These are phyloP conservation scores for Ailurus styani DNA, from an alignment of 2,113 vertebrate species.

Conservation along the genomic window DNA sequence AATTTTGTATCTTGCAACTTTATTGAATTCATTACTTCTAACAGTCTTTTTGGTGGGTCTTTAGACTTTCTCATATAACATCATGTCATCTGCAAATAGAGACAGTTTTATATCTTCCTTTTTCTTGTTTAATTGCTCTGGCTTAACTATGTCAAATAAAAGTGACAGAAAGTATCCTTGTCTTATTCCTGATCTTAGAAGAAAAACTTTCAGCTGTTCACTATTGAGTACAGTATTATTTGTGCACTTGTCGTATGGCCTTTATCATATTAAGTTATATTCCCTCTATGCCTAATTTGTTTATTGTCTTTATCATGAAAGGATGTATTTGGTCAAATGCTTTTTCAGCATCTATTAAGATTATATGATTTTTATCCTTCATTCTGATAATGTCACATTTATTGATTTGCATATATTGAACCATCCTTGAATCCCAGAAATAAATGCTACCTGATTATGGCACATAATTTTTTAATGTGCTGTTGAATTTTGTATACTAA, in stretches of 20 bases:
- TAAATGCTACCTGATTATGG: not conserved
- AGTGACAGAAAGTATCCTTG: not conserved
- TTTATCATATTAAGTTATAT: not conserved
- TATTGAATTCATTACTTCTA: not conserved
- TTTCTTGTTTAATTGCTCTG: not conserved
- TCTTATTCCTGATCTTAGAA: not conserved
- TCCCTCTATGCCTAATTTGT: not conserved
- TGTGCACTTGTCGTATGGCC: not conserved
- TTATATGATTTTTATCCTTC: not conserved
- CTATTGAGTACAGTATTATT: not conserved
- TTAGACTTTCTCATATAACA: not conserved
- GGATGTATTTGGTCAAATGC: not conserved
- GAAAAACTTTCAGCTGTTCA: not conserved
- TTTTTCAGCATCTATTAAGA: not conserved
- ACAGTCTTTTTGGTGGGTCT: not conserved
- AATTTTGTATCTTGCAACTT: not conserved
- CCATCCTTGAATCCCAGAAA: not conserved
- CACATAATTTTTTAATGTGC: not conserved
- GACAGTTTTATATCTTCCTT: not conserved
- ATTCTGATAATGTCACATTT: not conserved
- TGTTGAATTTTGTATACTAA: not conserved
- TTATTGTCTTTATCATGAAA: not conserved
- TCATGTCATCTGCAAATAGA: not conserved
- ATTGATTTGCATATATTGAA: not conserved
- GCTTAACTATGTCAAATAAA: not conserved